Base-by-base conservation (phyloP, 2,888 invertebrate genomes). In the Drosophila barbarae region DNA sequence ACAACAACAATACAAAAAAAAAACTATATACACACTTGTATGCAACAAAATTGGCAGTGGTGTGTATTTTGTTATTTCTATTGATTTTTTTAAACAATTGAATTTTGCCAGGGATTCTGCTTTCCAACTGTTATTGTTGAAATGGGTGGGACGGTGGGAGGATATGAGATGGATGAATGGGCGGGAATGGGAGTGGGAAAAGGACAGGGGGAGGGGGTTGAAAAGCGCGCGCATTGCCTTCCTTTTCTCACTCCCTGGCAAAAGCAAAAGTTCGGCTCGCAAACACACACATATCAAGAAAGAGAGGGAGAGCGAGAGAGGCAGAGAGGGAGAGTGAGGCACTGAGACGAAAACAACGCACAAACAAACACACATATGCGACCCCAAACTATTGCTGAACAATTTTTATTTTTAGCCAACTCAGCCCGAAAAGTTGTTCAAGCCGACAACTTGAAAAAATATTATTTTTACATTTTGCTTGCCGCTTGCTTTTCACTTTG, bases 1-100 rank as follows among this genome's bases (percentile, higher is more conserved):
- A 46, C 30, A 46, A 44, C 32, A 47, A 53, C 44, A 32, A 58
- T 10, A 47, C 5, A 50, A 51, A 42, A 39, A 65, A 71, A 61
- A 35, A 13, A 53, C 34, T 28, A 30, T 59, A 46, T 59, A 59
- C 28, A 23, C 34, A 57, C 26, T 32, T 55, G 28, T 41, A 34
- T 41, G 72, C 54, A 64, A 61, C 49, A 70, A 54, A 53, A 44
- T 18, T 57, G 59, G 35, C 42, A 50, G 53, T 75, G 30, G 30
- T 85, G 73, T 86, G 77, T 81, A 86, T 84, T 87, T 87, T 86
- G 83, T 80, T 87, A 75, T 86, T 86, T 77, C 71, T 88, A 88
- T 87, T 88, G 88, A 87, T 87, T 87, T 86, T 87, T 80, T 65
- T 73, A 65, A 79, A 84, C 73, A 79, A 82, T 73, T 79, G 72